A percentile compares a stretch with the other conserved stretches of the same genome.
Evolutionary conservation across 2,113 vertebrate species (phyloP).

Genomic region (Coreoperca whiteheadi): DNA sequence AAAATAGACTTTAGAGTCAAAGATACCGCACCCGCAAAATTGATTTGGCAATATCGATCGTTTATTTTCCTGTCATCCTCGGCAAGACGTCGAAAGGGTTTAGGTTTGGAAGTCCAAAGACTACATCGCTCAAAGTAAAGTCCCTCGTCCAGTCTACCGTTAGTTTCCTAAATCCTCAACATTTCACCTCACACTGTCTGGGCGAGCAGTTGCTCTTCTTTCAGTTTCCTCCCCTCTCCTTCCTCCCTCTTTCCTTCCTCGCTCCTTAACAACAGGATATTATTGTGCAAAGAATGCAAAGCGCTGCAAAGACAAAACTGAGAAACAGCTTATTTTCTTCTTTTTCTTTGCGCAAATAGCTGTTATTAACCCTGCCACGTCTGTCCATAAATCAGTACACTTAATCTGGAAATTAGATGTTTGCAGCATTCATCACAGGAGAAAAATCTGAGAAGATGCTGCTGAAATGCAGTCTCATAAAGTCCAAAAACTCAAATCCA

Average conservation of each 20-base stretch:
- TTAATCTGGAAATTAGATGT: conserved; percentile 44
- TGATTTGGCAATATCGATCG: conserved; percentile 23
- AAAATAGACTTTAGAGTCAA: conserved; percentile 11
- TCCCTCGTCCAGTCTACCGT: background rate
- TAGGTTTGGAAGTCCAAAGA: too few relatives aligned
- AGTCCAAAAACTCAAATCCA: background rate
- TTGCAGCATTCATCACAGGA: conserved; percentile 37
- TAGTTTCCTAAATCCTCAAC: conserved; percentile 26
- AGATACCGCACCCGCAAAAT: conserved; percentile 42
- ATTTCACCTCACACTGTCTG: conserved; percentile 50
- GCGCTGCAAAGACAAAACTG: conserved; percentile 38
- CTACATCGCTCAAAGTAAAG: background rate
- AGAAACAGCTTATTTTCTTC: background rate
- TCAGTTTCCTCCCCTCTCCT: conserved; percentile 65
- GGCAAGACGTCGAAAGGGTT: background rate
- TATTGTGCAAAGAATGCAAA: conserved; percentile 74
- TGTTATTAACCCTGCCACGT: background rate
- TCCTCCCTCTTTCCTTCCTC: conserved; percentile 38
- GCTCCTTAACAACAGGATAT: conserved; percentile 63
- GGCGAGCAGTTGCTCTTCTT: conserved; percentile 46
- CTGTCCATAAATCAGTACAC: conserved; percentile 3
- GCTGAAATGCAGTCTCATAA: background rate
- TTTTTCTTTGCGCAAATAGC: background rate
- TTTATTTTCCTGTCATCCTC: background rate
- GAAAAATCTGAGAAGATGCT: background rate